Conservation (phyloP, 2,888 invertebrate species). For the Parnassius orleans region DNA sequence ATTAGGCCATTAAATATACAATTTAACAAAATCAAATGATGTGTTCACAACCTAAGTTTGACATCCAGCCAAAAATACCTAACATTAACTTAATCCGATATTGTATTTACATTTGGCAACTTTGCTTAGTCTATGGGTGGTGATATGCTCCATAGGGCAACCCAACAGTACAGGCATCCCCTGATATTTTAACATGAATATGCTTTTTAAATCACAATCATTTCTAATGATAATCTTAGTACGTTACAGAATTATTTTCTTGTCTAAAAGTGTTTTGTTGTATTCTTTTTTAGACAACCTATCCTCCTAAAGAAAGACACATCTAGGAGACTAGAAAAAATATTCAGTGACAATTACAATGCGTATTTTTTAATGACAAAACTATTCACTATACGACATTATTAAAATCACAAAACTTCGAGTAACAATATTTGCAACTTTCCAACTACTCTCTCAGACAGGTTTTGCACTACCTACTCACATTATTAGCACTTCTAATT, state of each 20-base stretch:
- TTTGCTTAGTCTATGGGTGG: slow-evolving; percentile 69
- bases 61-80: slow-evolving; percentile 57
- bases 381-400: slow-evolving; percentile 23
- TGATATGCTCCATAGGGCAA: slow-evolving; percentile 70
- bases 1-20: slow-evolving; percentile 19
- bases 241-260: slow-evolving; percentile 27
- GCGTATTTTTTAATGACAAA: slow-evolving; percentile 11
- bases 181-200: slow-evolving; percentile 59
- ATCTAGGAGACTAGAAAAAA: background rate
- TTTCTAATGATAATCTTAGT: slow-evolving; percentile 55
- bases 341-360: background rate
- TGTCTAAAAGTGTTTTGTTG: slow-evolving; percentile 25
- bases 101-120: slow-evolving; percentile 77
- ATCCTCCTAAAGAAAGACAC: slow-evolving; percentile 17
- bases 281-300: slow-evolving; percentile 21
- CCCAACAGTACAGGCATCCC: slow-evolving; percentile 55
- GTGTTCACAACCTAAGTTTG: slow-evolving; percentile 58
- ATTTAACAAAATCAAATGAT: slow-evolving; percentile 25
- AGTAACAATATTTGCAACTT: slow-evolving; percentile 24
- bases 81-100: slow-evolving; percentile 36
- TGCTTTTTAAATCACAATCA: slow-evolving; percentile 63
- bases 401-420: slow-evolving; percentile 23
- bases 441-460: slow-evolving; percentile 20
- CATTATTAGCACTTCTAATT: slow-evolving; percentile 34
- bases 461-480: slow-evolving; percentile 5